Conservation (phyloP, 2,797 vertebrate species). For the Clarias laeviceps region DNA sequence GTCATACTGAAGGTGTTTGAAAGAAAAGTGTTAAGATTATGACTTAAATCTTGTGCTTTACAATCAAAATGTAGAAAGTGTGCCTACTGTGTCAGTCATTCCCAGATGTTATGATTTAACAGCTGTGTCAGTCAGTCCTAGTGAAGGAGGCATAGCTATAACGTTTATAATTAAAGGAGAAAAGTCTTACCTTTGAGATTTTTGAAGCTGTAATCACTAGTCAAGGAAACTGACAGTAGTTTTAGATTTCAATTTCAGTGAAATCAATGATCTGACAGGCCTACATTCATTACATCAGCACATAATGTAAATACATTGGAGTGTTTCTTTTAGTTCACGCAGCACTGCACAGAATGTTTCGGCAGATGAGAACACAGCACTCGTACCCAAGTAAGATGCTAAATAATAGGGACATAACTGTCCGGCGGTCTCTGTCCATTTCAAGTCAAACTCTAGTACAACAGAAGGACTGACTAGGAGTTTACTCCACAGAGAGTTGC, state of each 20-base stretch:
- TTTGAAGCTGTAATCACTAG: conserved; percentile 79
- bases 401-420: background rate
- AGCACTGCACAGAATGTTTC: background rate
- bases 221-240: conserved; percentile 71
- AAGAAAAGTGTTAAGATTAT: background rate
- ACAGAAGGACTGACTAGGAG: too few relatives aligned
- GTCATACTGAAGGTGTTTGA: too few relatives aligned
- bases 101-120: background rate
- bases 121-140: background rate
- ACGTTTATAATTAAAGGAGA: background rate
- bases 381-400: background rate
- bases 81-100: background rate
- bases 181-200: conserved; percentile 80
- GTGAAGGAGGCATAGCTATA: background rate
- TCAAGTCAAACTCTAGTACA: background rate
- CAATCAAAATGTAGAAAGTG: background rate
- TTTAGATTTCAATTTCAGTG: background rate
- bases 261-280: background rate
- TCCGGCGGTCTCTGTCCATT: background rate
- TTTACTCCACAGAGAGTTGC: too few relatives aligned
- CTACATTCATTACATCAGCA: background rate
- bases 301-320: background rate
- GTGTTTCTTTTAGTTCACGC: background rate
- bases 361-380: background rate
- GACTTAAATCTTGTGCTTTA: background rate